These are phyloP conservation scores for Morone saxatilis DNA, from an alignment of 2,113 vertebrate species.

Conservation along the genomic window DNA sequence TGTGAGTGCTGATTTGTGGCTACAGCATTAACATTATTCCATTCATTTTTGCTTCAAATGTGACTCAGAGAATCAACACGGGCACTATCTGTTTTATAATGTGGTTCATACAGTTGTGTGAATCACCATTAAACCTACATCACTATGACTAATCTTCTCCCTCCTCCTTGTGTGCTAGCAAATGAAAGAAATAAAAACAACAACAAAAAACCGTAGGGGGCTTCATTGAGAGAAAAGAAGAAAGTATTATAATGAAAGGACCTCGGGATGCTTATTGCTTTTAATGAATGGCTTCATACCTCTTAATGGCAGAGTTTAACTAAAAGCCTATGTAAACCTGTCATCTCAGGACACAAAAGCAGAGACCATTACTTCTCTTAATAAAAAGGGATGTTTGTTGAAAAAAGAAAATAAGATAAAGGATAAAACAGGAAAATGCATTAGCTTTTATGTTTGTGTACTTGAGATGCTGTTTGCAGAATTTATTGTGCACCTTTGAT, in stretches of 20 bases:
- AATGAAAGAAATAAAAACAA: conserved; percentile 28
- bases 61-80: background rate
- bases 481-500: conserved; percentile 11
- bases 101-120: conserved; percentile 3
- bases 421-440: conserved; percentile 26
- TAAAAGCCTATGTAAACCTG: conserved; percentile 43
- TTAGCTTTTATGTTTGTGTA: conserved; percentile 26
- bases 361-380: background rate
- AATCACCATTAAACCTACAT: conserved; percentile 45
- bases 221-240: conserved; percentile 20
- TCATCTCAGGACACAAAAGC: conserved; percentile 13
- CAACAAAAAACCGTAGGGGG: conserved; percentile 7
- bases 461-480: conserved; percentile 26
- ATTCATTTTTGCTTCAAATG: background rate
- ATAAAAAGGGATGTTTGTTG: conserved; percentile 12
- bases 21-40: no score
- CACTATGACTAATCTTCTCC: conserved; percentile 31
- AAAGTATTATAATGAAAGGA: conserved; percentile 46
- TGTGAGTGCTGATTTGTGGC: no score
- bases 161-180: background rate
- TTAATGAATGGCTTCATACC: conserved; percentile 27
- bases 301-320: conserved; percentile 19
- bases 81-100: conserved; percentile 26
- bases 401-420: background rate
- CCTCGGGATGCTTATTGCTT: conserved; percentile 20